Percentiles rank a stretch among this genome's conserved stretches.
Conservation (phyloP, 2,113 vertebrate species). For the Malaclemys terrapin region DNA sequence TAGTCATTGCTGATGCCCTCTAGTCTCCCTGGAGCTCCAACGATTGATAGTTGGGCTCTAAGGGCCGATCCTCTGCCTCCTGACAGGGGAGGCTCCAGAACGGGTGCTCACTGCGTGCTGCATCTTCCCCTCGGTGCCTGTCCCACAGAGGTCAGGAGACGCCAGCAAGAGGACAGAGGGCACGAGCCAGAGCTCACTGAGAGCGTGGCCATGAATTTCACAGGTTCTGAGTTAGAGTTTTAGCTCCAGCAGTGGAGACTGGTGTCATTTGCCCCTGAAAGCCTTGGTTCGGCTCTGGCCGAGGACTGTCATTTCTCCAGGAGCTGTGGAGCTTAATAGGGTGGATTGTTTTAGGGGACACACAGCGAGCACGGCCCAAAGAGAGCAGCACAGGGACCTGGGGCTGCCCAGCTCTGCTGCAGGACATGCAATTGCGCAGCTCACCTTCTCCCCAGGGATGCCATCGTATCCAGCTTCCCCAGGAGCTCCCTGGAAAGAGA, state of each 20-base stretch:
- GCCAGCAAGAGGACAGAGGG: not conserved
- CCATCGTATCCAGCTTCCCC: not conserved
- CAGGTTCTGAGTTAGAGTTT: not conserved
- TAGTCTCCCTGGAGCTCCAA: too few species aligned
- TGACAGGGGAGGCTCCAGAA: not conserved
- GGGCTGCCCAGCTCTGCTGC: not conserved
- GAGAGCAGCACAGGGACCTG: not conserved
- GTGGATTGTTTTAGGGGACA: not conserved
- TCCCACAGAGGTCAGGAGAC: not conserved
- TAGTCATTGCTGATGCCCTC: too few species aligned
- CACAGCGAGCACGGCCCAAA: not conserved
- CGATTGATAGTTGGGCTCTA: not conserved
- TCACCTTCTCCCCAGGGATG: not conserved
- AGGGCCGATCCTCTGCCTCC: not conserved
- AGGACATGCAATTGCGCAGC: not conserved
- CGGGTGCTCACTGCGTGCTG: too few species aligned
- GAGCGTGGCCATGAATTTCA: too few species aligned
- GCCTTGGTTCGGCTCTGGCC: not conserved
- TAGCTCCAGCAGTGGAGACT: not conserved
- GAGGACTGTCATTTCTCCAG: not conserved
- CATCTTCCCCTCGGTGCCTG: too few species aligned
- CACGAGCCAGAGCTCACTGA: not conserved
- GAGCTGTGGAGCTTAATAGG: not conserved
- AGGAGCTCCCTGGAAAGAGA: not conserved
- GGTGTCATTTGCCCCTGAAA: not conserved